Percentiles rank a stretch among this genome's conserved stretches.
Conservation (phyloP, 2,113 vertebrate species). For the Lagopus muta region DNA sequence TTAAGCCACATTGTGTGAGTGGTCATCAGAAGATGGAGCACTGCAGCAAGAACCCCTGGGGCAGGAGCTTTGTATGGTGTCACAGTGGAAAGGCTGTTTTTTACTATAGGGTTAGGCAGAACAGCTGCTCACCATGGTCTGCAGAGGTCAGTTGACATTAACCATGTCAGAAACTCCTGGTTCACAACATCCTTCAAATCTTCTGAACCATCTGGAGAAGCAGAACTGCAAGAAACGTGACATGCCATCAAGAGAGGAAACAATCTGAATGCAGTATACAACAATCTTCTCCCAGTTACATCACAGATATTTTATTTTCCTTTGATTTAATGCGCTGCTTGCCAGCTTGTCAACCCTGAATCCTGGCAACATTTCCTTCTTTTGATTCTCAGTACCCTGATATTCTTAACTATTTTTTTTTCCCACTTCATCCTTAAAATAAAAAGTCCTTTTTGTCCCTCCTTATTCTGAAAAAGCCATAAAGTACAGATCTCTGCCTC, state of each 20-base stretch:
- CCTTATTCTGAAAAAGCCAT: background rate
- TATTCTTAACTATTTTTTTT: background rate
- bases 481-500: background rate
- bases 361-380: background rate
- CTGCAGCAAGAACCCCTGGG: background rate
- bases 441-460: background rate
- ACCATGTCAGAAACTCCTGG: conserved; percentile 24
- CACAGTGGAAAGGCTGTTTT: background rate
- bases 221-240: background rate
- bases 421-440: background rate
- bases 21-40: background rate
- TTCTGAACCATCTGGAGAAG: background rate
- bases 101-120: accelerated
- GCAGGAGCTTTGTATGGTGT: background rate
- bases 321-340: background rate
- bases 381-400: background rate
- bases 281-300: background rate
- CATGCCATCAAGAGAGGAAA: background rate
- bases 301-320: background rate
- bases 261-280: accelerated
- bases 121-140: conserved; percentile 11
- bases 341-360: background rate
- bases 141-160: conserved; percentile 41
- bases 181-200: background rate
- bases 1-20: background rate